These are phyloP conservation scores for Cydia amplana DNA, from an alignment of 1,140 invertebrate genomes.

Conservation along the genomic window DNA sequence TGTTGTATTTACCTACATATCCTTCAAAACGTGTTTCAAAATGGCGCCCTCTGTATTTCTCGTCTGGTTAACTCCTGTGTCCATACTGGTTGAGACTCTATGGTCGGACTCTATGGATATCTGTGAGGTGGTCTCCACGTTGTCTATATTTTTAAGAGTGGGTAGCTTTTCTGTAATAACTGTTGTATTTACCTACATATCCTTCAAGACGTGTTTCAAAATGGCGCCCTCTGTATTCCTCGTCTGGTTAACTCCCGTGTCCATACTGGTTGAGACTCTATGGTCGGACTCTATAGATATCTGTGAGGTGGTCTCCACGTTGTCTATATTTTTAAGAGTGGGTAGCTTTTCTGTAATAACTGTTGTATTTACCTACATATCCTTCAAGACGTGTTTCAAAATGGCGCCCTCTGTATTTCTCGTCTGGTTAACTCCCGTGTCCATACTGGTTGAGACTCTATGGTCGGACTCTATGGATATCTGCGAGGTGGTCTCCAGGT, in stretches of 20 bases:
- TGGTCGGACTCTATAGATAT: constrained; percentile 52
- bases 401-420: constrained; percentile 72
- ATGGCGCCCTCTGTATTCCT: constrained; percentile 71
- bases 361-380: constrained; percentile 53
- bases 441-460: constrained; percentile 39
- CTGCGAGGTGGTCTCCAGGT: constrained; percentile 57
- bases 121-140: constrained; percentile 37
- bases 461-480: constrained; percentile 53
- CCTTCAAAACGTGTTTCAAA: constrained; percentile 74
- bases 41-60: constrained; percentile 74
- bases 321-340: constrained; percentile 35
- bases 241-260: too few relatives aligned
- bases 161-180: too few relatives aligned
- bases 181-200: constrained; percentile 57
- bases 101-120: constrained; percentile 36
- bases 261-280: constrained; percentile 42
- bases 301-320: constrained; percentile 55
- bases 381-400: constrained; percentile 73
- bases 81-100: constrained; percentile 49
- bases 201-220: constrained; percentile 73
- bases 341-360: too few relatives aligned
- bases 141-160: too few relatives aligned
- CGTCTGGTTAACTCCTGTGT: constrained; percentile 71
- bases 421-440: constrained; percentile 28
- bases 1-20: too few relatives aligned